Conservation (phyloP, 1,140 invertebrate genomes). For the Drosophila bipectinata region DNA sequence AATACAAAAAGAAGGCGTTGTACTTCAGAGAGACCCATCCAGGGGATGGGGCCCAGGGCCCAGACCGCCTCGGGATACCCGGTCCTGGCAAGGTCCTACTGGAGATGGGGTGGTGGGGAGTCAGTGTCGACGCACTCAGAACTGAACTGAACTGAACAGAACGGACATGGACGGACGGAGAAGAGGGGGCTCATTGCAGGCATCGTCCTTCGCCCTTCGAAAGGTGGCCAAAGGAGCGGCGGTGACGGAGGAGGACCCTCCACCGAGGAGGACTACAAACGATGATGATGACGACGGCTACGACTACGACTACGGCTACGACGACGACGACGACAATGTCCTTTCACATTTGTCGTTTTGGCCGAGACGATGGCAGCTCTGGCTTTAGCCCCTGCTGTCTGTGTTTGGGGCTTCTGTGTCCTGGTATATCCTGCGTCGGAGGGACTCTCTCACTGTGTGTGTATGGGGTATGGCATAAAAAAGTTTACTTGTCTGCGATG, state of each 20-base stretch:
- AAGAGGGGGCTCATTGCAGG: slow-evolving; percentile 30
- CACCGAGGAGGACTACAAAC: slow-evolving; percentile 46
- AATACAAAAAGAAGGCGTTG: slow-evolving; percentile 52
- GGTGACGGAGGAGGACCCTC: slow-evolving; percentile 14
- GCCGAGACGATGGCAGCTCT: slow-evolving; percentile 68
- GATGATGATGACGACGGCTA: slow-evolving; percentile 43
- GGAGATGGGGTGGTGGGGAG: slow-evolving; percentile 6
- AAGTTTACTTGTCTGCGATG: slow-evolving; percentile 73
- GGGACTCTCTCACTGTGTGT: neutral
- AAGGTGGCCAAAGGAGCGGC: neutral
- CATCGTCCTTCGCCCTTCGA: slow-evolving; percentile 33
- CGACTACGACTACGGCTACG: slow-evolving; percentile 16
- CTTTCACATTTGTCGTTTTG: slow-evolving; percentile 80
- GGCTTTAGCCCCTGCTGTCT: slow-evolving; percentile 19
- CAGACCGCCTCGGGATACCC: slow-evolving; percentile 26
- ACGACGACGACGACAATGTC: slow-evolving; percentile 72
- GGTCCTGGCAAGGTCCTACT: slow-evolving; percentile 22
- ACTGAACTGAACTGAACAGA: slow-evolving; percentile 22
- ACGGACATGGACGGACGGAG: slow-evolving; percentile 36
- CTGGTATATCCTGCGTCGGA: slow-evolving; percentile 9
- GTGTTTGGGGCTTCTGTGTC: neutral
- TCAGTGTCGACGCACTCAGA: slow-evolving; percentile 77
- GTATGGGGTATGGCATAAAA: slow-evolving; percentile 14
- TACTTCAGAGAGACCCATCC: slow-evolving; percentile 33
- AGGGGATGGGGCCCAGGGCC: neutral